These are phyloP conservation scores for Apostichopus leukothele DNA, from an alignment of 53 echinoderm and acorn worm genomes.

Conservation along the genomic window DNA sequence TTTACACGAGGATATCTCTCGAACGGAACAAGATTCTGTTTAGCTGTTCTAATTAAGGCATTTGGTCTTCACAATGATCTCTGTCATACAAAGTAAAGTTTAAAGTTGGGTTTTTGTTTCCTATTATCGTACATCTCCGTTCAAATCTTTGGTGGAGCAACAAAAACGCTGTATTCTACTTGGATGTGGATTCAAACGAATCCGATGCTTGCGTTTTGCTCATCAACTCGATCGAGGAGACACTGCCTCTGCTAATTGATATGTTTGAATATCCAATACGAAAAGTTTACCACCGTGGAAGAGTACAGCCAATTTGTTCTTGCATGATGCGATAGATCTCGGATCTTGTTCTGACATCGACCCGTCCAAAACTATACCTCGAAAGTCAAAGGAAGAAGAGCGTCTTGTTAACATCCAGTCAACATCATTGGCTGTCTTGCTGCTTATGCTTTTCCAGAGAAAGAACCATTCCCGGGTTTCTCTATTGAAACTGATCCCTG, in stretches of 20 bases:
- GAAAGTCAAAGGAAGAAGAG: slow-evolving; percentile 11
- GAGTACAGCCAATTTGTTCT: slow-evolving; percentile 18
- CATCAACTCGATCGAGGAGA: not conserved
- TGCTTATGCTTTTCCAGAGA: slow-evolving; percentile 27
- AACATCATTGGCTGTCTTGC: not conserved
- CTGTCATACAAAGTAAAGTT: no score
- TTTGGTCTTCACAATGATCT: no score
- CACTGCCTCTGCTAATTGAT: not conserved
- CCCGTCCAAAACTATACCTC: slow-evolving; percentile 11
- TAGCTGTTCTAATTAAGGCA: no score
- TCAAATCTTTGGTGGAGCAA: no score
- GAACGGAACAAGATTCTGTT: no score
- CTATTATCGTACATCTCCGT: no score
- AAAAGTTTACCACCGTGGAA: slow-evolving; percentile 22
- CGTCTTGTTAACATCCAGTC: slow-evolving; percentile 24
- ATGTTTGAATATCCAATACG: not conserved
- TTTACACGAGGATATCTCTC: no score
- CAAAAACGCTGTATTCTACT: no score
- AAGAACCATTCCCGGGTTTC: slow-evolving; percentile 28
- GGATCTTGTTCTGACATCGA: slow-evolving; percentile 25
- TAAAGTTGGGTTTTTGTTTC: no score
- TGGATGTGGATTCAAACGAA: no score
- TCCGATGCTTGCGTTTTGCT: no score
- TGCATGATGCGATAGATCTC: not conserved
- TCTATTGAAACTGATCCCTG: slow-evolving; percentile 5